Conservation (phyloP, 1,140 invertebrate genomes). For the Zophobas atratus region DNA sequence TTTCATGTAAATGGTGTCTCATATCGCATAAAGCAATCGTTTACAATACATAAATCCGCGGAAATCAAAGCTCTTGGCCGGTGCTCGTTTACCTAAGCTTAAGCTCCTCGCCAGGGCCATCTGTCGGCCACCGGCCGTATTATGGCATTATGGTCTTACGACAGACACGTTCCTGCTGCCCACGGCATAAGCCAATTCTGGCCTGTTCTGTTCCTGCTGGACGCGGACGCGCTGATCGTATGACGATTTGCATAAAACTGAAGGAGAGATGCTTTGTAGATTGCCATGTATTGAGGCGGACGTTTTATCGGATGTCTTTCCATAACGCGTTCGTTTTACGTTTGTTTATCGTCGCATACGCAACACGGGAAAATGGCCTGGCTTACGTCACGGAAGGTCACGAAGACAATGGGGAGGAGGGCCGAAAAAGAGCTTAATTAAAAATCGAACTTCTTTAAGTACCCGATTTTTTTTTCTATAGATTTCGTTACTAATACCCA, state of each 20-base stretch:
- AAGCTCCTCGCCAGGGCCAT: slow-evolving; percentile 56
- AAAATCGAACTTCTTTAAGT: too few relatives aligned
- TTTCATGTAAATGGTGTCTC: slow-evolving; percentile 70
- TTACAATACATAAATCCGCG: slow-evolving; percentile 70
- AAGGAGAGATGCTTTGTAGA: slow-evolving; percentile 38
- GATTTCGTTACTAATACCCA: too few relatives aligned
- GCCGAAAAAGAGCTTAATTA: too few relatives aligned
- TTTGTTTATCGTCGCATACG: slow-evolving; percentile 27
- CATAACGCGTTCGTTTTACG: slow-evolving; percentile 36
- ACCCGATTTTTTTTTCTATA: too few relatives aligned
- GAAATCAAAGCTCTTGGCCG: slow-evolving; percentile 66
- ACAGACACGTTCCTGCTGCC: slow-evolving; percentile 37
- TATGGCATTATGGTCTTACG: slow-evolving; percentile 42
- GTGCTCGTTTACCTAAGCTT: slow-evolving; percentile 63
- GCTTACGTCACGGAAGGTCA: slow-evolving; percentile 4
- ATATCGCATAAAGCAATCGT: slow-evolving; percentile 70
- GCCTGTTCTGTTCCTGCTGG: background rate
- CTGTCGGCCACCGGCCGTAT: slow-evolving; percentile 52
- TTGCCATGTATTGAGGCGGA: slow-evolving; percentile 37
- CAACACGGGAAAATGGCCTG: background rate
- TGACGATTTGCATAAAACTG: slow-evolving; percentile 48
- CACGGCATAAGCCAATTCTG: slow-evolving; percentile 48
- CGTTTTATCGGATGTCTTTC: slow-evolving; percentile 37
- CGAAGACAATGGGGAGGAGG: too few relatives aligned
- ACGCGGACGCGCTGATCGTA: slow-evolving; percentile 15